A percentile compares a stretch with the other conserved stretches of the same genome.
phyloP scores from a whole-genome alignment of 1,140 invertebrate genomes.

The Lerema accius region DNA sequence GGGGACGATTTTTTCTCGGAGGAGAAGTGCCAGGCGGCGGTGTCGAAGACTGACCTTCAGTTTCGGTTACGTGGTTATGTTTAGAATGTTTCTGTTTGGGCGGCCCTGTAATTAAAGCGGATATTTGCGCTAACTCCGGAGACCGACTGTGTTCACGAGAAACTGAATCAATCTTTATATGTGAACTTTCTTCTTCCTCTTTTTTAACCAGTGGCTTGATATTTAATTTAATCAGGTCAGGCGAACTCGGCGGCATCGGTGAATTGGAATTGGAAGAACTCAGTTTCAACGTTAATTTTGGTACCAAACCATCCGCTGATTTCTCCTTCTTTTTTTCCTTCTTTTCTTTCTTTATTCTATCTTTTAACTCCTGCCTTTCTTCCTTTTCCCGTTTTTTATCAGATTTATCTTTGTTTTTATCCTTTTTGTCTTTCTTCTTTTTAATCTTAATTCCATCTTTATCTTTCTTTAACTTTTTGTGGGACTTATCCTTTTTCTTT shows the following conservation, averaged over 20 bases:
- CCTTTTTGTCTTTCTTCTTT: conserved; percentile 91
- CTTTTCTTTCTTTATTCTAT: conserved; percentile 84
- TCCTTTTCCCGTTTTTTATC: conserved; percentile 84
- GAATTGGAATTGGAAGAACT: conserved; percentile 85
- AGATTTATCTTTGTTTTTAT: conserved; percentile 84
- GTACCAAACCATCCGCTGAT: conserved; percentile 83
- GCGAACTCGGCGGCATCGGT: conserved; percentile 85
- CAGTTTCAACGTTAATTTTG: conserved; percentile 92
- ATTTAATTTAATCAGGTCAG: conserved; percentile 87
- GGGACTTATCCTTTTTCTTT: conserved; percentile 87
- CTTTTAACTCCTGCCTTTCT: conserved; percentile 83
- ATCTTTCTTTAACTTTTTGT: conserved; percentile 88
- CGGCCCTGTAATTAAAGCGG: conserved; percentile 90
- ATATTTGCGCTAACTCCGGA: conserved; percentile 91
- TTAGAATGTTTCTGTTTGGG: conserved; percentile 85
- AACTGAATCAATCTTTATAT: conserved; percentile 60
- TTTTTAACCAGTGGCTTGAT: conserved; percentile 89
- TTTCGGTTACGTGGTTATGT: conserved; percentile 64
- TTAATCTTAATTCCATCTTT: conserved; percentile 86
- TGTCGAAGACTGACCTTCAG: conserved; percentile 56
- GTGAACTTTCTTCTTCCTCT: conserved; percentile 78
- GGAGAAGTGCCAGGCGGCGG: conserved; percentile 60
- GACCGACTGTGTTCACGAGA: conserved; percentile 85
- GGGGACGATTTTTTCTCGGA: conserved; percentile 64
- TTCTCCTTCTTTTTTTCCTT: conserved; percentile 86